Percentiles rank a stretch among this genome's conserved stretches.
Conservation (phyloP, 2,113 vertebrate species). For the Tichodroma muraria region DNA sequence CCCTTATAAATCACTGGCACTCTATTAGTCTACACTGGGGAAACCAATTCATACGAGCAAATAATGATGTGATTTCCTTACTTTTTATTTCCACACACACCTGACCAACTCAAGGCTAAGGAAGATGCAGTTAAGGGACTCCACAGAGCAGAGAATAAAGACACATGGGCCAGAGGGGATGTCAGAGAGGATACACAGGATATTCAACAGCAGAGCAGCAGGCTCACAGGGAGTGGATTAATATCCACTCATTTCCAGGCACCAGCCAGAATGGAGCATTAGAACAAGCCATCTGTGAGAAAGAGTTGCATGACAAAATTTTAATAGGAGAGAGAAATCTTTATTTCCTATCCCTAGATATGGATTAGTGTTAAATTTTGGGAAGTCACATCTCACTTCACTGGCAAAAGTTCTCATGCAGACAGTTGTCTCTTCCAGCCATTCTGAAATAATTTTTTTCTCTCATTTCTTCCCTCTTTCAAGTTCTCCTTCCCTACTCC, state of each 20-base stretch:
- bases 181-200: neutral
- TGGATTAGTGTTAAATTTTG: neutral
- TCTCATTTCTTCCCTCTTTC: neutral
- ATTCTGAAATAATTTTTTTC: neutral
- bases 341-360: neutral
- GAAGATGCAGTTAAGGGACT: neutral
- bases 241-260: neutral
- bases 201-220: neutral
- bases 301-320: neutral
- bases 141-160: neutral
- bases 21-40: neutral
- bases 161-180: neutral
- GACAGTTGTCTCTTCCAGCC: neutral
- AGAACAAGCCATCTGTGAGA: neutral
- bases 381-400: neutral
- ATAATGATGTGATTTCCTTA: neutral
- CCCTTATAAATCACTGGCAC: neutral
- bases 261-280: neutral
- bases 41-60: slow-evolving; percentile 1
- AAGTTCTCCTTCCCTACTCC: neutral
- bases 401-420: neutral
- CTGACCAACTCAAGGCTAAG: neutral
- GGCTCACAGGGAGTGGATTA: neutral
- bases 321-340: neutral
- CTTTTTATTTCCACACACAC: neutral